Base-by-base conservation (phyloP, 2,113 vertebrate species). In the Mugil cephalus region DNA sequence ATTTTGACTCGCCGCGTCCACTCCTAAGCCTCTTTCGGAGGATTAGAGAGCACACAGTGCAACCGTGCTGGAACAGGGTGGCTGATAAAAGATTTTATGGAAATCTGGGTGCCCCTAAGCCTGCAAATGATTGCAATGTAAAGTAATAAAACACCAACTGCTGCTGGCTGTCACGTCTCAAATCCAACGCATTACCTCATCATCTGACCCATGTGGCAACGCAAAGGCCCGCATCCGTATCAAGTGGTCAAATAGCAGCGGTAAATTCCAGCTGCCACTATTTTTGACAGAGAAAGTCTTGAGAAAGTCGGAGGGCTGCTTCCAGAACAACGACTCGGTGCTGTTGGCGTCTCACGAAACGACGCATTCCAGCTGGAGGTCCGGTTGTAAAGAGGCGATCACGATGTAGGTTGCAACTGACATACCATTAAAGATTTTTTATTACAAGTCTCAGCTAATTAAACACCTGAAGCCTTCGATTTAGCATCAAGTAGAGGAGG, bases 41-140 rank as follows among this genome's bases (percentile, higher is more conserved):
- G 39, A 77, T 82, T 59, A 67, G 39, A 36, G 18, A 5, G 2
- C 42, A 24, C 35, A 46, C 21, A 50, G 70, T 62, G 70, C 58
- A n/a, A 13, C 40, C 1, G 1, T n/a, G 73, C 40, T 36, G 50
- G 63, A 66, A 52, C 38, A 60, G 6, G 14, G 12, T 18, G 24
- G 51, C 54, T 83, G 78, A 75, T 80, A 59, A 78, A 75, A 78
- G 50, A 69, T 78, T 77, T 60, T 72, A 76, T 87, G 76, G 42
- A 63, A 74, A 80, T 76, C 50, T 24, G 15, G 30, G 8, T 17
- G 74, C 61, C 82, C 65, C 53, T n/a, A 14, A 18, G 63, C 52
- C 56, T 48, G 53, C 60, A 46, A 69, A 68, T 72, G 45, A 47
- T 45, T 59, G 15, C 63, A 36, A 52, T 9, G 67, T 65, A 73